Base-by-base conservation (phyloP, 2,888 invertebrate genomes). In the Protonemura montana region DNA sequence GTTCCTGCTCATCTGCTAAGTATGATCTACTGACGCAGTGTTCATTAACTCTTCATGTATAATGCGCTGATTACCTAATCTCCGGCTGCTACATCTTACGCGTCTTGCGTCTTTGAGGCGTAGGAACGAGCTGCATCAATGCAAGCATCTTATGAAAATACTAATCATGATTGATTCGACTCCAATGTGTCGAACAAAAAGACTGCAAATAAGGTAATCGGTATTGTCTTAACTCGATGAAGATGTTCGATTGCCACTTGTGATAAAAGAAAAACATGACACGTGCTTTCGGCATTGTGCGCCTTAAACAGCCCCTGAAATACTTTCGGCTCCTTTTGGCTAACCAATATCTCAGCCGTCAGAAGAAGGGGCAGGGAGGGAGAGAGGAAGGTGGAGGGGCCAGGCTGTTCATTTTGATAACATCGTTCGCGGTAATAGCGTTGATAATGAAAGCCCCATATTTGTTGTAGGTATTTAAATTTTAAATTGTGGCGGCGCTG, bases 61-160 rank as follows among this genome's bases (percentile, higher is more conserved):
- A 59, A 59, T 59, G 59, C 59, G 59, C 59, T 59, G 59, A 59
- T 59, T 59, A 59, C 59, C 59, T 59, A 59, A 59, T 59, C 59
- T 59, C 59, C 59, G 59, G 21, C 59, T 2, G 21, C 13, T 10
- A 10, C 35, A 10, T 35, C 35, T 35, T 35, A 3, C 3, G 10
- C 35, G 3, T 10, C 35, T 10, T 35, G 35, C 35, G 35, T 10
- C 10, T 10, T 35, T 10, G 10, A 35, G 35, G 3, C 35, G 35
- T 7, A 59, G 59, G 59, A 3, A 21, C 59, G 5, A 7, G 59
- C 59, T 59, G 21, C 59, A 59, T 59, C 59, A 7, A 59, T 21
- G 59, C 59, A 59, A 16, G 35, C 35, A 59, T 59, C 59, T 59
- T 10, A 21, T 59, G 59, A 59, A 21, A 16, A 59, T 21, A 3